Evolutionary conservation across 2,797 vertebrate species (phyloP).

Genomic region (Bryconaethiops microstoma): DNA sequence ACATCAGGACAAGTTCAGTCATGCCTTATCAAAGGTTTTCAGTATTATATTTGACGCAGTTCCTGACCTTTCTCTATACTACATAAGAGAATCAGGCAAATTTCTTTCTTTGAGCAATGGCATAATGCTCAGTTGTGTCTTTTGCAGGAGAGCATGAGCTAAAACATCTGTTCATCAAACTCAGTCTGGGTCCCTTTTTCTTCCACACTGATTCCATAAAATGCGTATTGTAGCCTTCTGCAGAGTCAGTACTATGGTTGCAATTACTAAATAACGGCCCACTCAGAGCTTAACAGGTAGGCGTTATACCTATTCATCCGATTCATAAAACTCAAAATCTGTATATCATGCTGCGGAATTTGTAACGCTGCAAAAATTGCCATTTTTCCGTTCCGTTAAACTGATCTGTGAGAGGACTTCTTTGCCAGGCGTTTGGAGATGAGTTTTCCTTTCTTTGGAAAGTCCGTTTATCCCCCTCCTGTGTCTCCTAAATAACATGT

Average conservation of each 20-base stretch:
- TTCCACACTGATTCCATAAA: neutral
- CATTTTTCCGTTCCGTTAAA: slow-evolving; percentile 59
- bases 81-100: neutral
- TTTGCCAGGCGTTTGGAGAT: slow-evolving; percentile 52
- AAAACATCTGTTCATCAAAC: neutral
- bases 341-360: slow-evolving; percentile 58
- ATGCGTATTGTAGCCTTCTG: neutral
- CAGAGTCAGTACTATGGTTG: neutral
- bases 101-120: neutral
- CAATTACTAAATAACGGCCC: neutral
- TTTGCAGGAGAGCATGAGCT: neutral
- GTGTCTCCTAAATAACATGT: slow-evolving; percentile 53
- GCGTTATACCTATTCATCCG: neutral
- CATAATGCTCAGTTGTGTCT: neutral
- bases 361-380: slow-evolving; percentile 45
- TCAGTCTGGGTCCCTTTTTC: neutral
- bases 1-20: slow-evolving; percentile 45
- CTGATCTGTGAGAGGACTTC: slow-evolving; percentile 48
- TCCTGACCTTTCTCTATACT: neutral
- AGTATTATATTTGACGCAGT: neutral
- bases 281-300: neutral
- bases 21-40: neutral
- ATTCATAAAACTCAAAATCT: slow-evolving; percentile 30
- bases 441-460: slow-evolving; percentile 61
- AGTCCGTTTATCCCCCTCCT: slow-evolving; percentile 53